phyloP scores from a whole-genome alignment of 2,113 vertebrate genomes.

The Neomonachus schauinslandi region DNA sequence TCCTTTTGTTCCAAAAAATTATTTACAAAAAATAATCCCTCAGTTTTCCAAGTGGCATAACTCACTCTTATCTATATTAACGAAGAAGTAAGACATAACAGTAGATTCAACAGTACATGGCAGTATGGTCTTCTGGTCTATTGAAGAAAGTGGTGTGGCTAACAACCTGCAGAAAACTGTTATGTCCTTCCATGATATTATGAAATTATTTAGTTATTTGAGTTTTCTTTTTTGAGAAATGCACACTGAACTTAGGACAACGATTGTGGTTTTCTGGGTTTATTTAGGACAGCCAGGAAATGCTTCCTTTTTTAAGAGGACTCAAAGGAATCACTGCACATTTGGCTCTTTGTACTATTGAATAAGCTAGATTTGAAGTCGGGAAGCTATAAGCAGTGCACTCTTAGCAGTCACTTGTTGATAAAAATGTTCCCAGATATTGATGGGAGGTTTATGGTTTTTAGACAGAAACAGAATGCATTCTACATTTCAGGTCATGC shows the following conservation, averaged over 20 bases:
- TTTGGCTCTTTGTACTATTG: not conserved
- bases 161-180: not conserved
- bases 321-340: not conserved
- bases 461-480: not conserved
- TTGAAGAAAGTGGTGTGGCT: not conserved
- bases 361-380: not conserved
- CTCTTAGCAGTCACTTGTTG: not conserved
- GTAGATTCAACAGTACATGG: not conserved
- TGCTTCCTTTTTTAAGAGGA: not conserved
- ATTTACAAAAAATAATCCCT: not conserved
- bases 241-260: not conserved
- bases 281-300: constrained; percentile 28
- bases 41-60: not conserved
- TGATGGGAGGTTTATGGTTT: not conserved
- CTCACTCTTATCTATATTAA: not conserved
- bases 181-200: not conserved
- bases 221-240: not conserved
- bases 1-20: not conserved
- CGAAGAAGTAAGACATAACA: not conserved
- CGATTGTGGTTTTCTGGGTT: not conserved
- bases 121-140: not conserved
- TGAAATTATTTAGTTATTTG: not conserved
- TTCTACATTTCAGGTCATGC: not conserved
- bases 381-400: not conserved
- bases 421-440: not conserved